A percentile compares a stretch with the other conserved stretches of the same genome.
These are phyloP conservation scores for Arctia plantaginis DNA, from an alignment of 2,888 invertebrate species.

Conservation along the genomic window DNA sequence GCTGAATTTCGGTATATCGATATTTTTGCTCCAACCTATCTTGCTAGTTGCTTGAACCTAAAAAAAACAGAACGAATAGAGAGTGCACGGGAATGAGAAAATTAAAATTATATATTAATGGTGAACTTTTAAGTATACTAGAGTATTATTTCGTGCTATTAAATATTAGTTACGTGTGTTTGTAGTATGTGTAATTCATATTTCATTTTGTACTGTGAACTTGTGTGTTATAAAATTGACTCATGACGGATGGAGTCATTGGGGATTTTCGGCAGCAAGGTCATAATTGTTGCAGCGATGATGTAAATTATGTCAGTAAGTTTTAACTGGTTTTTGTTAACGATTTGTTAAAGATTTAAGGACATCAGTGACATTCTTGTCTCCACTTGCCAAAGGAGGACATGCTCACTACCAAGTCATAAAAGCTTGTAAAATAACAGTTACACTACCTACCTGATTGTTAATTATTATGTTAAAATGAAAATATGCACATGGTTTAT, in stretches of 20 bases:
- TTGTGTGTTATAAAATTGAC: conserved; percentile 38
- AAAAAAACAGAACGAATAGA: conserved; percentile 17
- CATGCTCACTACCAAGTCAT: background rate
- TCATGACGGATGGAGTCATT: conserved; percentile 50
- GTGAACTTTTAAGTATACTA: conserved; percentile 12
- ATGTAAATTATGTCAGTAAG: conserved; percentile 79
- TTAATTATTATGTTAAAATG: background rate
- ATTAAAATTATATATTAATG: conserved; percentile 28
- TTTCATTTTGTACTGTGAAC: conserved; percentile 35
- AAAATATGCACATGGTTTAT: background rate
- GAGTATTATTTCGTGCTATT: conserved; percentile 29
- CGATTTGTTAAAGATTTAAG: background rate
- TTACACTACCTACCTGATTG: background rate
- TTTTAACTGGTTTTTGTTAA: conserved; percentile 47
- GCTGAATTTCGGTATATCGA: background rate
- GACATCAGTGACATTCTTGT: conserved; percentile 14
- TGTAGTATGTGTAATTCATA: conserved; percentile 32
- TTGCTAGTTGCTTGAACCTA: background rate
- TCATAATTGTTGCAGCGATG: conserved; percentile 68
- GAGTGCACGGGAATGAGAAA: conserved; percentile 11
- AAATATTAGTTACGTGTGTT: conserved; percentile 20
- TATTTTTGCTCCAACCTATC: background rate
- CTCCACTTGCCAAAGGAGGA: conserved; percentile 1
- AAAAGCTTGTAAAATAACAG: conserved; percentile 1
- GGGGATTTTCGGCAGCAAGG: conserved; percentile 68